Conservation (phyloP, 1,140 invertebrate genomes). For the Drosophila funebris region DNA sequence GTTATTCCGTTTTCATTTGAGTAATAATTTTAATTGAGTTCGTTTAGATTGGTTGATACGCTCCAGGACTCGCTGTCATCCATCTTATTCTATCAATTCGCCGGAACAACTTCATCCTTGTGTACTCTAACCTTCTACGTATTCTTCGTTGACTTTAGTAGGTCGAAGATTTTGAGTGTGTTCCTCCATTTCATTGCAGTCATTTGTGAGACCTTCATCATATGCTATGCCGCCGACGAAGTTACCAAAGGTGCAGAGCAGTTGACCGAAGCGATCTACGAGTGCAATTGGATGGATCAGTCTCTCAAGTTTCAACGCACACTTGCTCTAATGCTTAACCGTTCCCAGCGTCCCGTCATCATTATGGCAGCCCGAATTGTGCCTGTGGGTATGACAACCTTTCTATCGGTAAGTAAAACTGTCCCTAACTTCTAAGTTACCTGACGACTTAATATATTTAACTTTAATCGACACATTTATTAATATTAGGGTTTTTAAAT, state of each 20-base stretch:
- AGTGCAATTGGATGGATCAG: slow-evolving; percentile 64
- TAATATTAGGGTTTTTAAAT: too few relatives aligned
- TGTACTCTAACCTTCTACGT: slow-evolving; percentile 54
- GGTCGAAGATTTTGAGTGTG: slow-evolving; percentile 28
- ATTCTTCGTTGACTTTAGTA: slow-evolving; percentile 30
- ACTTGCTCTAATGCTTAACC: slow-evolving; percentile 50
- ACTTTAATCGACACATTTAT: too few relatives aligned
- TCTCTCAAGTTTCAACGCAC: slow-evolving; percentile 44
- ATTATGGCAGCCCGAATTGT: slow-evolving; percentile 50
- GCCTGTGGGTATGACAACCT: slow-evolving; percentile 51
- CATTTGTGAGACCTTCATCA: slow-evolving; percentile 47
- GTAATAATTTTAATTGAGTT: neutral
- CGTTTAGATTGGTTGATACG: slow-evolving; percentile 27
- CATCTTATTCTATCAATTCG: slow-evolving; percentile 59
- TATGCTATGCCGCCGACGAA: slow-evolving; percentile 63
- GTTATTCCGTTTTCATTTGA: neutral
- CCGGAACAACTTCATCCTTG: slow-evolving; percentile 43
- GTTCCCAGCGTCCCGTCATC: slow-evolving; percentile 43
- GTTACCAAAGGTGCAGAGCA: slow-evolving; percentile 38
- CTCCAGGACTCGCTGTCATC: slow-evolving; percentile 42
- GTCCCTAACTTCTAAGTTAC: neutral
- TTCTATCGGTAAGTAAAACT: slow-evolving; percentile 44
- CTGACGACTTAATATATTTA: too few relatives aligned
- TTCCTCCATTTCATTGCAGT: slow-evolving; percentile 33
- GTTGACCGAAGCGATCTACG: slow-evolving; percentile 50